These are phyloP conservation scores for Lytechinus pictus DNA, from an alignment of 35 echinoderm and acorn worm genomes.

Conservation along the genomic window DNA sequence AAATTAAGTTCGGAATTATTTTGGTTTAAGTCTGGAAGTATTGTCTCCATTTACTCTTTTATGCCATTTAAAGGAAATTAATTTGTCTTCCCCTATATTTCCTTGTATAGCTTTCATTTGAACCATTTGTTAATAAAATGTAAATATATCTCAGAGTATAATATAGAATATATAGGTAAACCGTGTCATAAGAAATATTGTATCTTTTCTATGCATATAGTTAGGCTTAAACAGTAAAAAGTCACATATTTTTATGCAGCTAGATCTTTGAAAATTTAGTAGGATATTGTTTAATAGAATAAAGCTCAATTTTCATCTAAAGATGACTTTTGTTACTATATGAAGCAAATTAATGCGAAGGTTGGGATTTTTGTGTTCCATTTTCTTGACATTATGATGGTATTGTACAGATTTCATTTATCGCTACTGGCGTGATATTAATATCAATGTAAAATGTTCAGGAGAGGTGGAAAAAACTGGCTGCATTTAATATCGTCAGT, in stretches of 20 bases:
- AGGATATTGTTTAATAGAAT: neutral
- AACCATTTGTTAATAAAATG: neutral
- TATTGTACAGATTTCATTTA: too few relatives aligned
- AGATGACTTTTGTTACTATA: neutral
- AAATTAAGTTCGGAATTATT: too few relatives aligned
- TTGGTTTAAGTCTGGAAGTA: too few relatives aligned
- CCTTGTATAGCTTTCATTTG: neutral
- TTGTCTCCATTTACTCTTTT: too few relatives aligned
- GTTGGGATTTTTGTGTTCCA: neutral
- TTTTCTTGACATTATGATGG: too few relatives aligned
- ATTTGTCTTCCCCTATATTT: neutral
- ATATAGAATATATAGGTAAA: constrained; percentile 8
- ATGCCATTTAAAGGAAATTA: neutral
- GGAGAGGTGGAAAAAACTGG: too few relatives aligned
- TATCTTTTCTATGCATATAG: neutral
- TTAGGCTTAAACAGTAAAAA: neutral
- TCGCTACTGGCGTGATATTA: too few relatives aligned
- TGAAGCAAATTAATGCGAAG: neutral
- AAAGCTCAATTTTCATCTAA: neutral
- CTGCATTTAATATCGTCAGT: too few relatives aligned
- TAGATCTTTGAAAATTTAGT: neutral
- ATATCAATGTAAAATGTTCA: too few relatives aligned
- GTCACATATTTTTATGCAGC: neutral
- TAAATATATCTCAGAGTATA: neutral
- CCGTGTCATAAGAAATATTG: neutral